phyloP scores from a whole-genome alignment of 2,888 invertebrate species.

The Neelides folsomi region DNA sequence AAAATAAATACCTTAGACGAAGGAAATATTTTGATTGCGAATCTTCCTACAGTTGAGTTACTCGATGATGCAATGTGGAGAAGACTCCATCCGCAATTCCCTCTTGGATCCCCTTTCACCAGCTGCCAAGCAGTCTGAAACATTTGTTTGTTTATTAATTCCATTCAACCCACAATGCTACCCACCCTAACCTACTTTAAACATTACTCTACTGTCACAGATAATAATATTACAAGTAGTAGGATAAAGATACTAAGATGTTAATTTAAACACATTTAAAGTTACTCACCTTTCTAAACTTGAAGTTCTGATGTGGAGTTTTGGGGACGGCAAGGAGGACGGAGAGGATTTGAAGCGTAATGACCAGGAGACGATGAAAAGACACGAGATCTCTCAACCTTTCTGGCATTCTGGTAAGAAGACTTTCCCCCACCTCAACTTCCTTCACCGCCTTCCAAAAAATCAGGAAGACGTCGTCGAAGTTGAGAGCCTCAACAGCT shows the following conservation, averaged over 20 bases:
- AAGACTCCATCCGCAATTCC: constrained; percentile 26
- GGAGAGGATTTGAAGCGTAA: constrained; percentile 43
- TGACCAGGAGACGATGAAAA: constrained; percentile 69
- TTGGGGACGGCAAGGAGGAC: constrained; percentile 29
- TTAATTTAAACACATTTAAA: background rate
- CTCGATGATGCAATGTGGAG: constrained; percentile 31
- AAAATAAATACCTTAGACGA: constrained; percentile 23
- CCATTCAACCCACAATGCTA: too few relatives aligned
- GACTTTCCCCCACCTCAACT: constrained; percentile 31
- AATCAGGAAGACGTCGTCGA: constrained; percentile 67
- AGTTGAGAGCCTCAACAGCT: constrained; percentile 62
- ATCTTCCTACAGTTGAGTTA: constrained; percentile 31
- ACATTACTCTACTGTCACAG: too few relatives aligned
- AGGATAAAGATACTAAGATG: too few relatives aligned
- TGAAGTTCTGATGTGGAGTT: constrained; percentile 27
- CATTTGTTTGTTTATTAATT: background rate
- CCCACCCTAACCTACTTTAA: too few relatives aligned
- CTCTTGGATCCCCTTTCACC: constrained; percentile 27
- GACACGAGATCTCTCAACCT: constrained; percentile 56
- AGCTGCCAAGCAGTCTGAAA: constrained; percentile 32
- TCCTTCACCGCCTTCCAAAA: constrained; percentile 60
- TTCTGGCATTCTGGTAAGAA: constrained; percentile 22
- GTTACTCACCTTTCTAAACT: constrained; percentile 31
- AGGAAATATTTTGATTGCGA: constrained; percentile 33
- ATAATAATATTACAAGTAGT: too few relatives aligned